These are phyloP conservation scores for Melanotaenia nigrans DNA, from an alignment of 2,797 vertebrate genomes.

Conservation along the genomic window DNA sequence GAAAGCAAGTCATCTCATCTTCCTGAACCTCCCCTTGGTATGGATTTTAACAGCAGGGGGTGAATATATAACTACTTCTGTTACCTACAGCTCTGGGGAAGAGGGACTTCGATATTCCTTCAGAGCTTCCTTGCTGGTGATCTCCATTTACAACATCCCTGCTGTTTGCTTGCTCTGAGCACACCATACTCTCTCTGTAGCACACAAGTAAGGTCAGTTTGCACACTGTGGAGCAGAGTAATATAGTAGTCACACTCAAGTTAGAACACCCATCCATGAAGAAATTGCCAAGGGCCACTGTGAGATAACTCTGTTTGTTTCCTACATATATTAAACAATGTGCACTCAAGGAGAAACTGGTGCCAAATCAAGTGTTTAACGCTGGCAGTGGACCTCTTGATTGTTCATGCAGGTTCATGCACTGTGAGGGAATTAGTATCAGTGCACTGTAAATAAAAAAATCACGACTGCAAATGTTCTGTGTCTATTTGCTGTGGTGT, in stretches of 20 bases:
- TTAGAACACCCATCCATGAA: slow-evolving; percentile 45
- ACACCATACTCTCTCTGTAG: not conserved
- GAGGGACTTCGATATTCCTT: slow-evolving; percentile 63
- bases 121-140: slow-evolving; percentile 52
- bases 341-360: slow-evolving; percentile 10
- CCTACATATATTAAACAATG: slow-evolving; percentile 8
- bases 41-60: slow-evolving; percentile 28
- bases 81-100: slow-evolving; percentile 50
- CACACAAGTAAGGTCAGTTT: slow-evolving; percentile 41
- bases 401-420: not conserved
- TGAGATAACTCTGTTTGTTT: slow-evolving; percentile 42
- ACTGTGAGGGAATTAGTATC: not conserved
- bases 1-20: slow-evolving; percentile 15
- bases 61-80: not conserved
- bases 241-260: slow-evolving; percentile 21
- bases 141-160: slow-evolving; percentile 64
- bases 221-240: slow-evolving; percentile 20
- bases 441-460: not conserved
- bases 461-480: not conserved
- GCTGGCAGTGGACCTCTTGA: not conserved
- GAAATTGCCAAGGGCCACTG: slow-evolving; percentile 61
- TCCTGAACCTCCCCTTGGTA: not conserved
- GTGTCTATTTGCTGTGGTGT: not conserved
- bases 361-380: not conserved
- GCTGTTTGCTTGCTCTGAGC: slow-evolving; percentile 56